These are phyloP conservation scores for Anthoscopus minutus DNA, from an alignment of 2,113 vertebrate species.

Conservation along the genomic window DNA sequence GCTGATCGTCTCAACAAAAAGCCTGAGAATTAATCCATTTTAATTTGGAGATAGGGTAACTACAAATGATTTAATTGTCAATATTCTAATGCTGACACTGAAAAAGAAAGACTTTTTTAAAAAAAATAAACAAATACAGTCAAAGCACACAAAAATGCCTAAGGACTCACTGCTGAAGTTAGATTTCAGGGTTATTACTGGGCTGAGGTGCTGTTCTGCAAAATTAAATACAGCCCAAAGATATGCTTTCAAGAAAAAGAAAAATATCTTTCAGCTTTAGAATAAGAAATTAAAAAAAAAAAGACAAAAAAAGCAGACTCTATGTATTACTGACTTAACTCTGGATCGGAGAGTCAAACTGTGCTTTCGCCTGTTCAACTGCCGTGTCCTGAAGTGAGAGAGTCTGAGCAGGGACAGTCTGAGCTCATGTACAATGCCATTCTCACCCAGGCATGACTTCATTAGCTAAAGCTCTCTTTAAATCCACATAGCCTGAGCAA, in stretches of 20 bases:
- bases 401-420: neutral
- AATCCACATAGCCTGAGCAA: neutral
- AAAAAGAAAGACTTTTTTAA: neutral
- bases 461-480: neutral
- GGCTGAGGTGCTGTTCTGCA: neutral
- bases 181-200: neutral
- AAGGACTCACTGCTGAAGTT: neutral
- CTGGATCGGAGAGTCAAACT: neutral
- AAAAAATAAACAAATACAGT: neutral
- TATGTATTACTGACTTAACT: neutral
- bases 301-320: neutral
- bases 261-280: neutral
- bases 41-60: neutral
- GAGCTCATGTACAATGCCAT: neutral
- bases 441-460: neutral
- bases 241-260: neutral
- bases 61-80: neutral
- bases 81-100: neutral
- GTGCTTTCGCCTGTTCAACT: neutral
- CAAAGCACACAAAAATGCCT: neutral
- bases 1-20: neutral
- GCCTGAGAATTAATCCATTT: neutral
- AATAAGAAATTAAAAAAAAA: neutral
- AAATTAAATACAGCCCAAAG: neutral
- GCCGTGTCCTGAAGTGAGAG: neutral